Percentiles rank a stretch among this genome's conserved stretches.
Conservation (phyloP, 2,113 vertebrate genomes). For the Hemiprocne comata region DNA sequence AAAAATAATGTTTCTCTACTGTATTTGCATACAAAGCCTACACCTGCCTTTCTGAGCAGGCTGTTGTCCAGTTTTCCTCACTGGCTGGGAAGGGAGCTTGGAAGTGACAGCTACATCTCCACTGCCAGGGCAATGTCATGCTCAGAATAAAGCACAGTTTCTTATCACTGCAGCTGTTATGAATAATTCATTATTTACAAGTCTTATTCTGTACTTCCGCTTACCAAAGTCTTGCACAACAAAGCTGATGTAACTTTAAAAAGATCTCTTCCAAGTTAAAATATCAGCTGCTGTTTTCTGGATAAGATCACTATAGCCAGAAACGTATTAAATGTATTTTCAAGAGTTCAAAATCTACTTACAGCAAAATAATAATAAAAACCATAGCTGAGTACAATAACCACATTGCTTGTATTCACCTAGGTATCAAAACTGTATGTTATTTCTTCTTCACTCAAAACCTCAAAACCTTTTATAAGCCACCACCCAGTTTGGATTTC, state of each 20-base stretch:
- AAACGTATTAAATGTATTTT: not conserved
- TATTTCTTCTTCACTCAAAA: not conserved
- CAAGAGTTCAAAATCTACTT: not conserved
- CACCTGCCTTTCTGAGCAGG: not conserved
- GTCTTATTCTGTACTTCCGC: not conserved
- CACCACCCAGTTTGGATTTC: not conserved
- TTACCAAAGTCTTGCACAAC: not conserved
- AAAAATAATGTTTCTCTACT: not conserved
- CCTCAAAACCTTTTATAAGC: not conserved
- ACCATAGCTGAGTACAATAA: not conserved
- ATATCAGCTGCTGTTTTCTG: not conserved
- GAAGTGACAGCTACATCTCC: not conserved
- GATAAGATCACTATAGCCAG: not conserved
- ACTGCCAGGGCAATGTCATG: not conserved
- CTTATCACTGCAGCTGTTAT: not conserved
- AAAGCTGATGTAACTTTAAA: not conserved
- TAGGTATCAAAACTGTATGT: not conserved
- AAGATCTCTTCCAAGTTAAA: not conserved
- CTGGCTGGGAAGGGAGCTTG: not conserved
- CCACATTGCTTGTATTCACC: not conserved
- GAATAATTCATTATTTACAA: conserved; percentile 13
- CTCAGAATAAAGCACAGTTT: not conserved
- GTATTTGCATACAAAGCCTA: not conserved
- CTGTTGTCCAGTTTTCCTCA: not conserved
- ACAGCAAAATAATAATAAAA: not conserved